A percentile compares a stretch with the other conserved stretches of the same genome.
Evolutionary conservation across 2,797 vertebrate species (phyloP).

Genomic region (Ceyx erithaca): DNA sequence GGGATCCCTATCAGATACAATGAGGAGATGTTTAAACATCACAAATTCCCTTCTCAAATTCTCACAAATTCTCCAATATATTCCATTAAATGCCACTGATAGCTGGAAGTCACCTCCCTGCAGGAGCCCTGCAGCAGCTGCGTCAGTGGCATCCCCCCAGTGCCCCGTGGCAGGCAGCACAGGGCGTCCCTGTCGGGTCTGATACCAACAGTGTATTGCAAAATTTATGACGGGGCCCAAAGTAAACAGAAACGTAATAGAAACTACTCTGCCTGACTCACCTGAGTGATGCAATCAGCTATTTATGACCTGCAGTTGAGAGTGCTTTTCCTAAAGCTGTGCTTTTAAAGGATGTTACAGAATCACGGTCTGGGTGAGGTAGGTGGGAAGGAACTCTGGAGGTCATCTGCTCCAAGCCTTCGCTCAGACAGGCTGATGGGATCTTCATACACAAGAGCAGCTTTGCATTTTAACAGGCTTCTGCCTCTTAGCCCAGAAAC

Average conservation of each 20-base stretch:
- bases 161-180: no score
- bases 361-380: neutral
- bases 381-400: neutral
- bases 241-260: no score
- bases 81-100: neutral
- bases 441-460: neutral
- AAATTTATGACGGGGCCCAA: no score
- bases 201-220: no score
- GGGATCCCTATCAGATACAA: neutral
- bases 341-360: neutral
- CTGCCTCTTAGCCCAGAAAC: neutral
- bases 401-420: neutral
- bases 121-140: no score
- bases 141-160: no score
- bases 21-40: neutral
- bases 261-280: no score
- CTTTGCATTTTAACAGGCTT: neutral
- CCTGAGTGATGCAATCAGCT: no score
- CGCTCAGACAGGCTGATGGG: rapidly evolving
- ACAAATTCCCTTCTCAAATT: neutral
- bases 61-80: neutral
- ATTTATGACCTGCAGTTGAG: no score
- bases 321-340: no score
- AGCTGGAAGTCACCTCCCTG: neutral
- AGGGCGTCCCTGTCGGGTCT: no score